phyloP scores from a whole-genome alignment of 2,888 invertebrate species.

The Matsumyia berberina region DNA sequence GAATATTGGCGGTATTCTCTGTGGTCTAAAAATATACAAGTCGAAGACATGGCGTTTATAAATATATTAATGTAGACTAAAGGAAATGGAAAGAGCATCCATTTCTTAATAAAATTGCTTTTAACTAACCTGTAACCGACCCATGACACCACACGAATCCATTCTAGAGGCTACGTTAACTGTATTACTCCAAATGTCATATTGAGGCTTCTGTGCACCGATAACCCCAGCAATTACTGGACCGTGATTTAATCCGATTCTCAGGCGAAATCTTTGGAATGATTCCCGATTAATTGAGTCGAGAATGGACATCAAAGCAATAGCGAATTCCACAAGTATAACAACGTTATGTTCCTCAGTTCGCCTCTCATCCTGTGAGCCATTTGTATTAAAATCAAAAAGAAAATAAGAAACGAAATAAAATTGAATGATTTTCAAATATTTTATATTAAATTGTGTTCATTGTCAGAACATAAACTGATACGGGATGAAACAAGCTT shows the following conservation, averaged over 20 bases:
- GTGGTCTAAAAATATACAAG: conserved; percentile 87
- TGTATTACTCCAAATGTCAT: conserved; percentile 99
- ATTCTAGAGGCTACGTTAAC: conserved; percentile 98
- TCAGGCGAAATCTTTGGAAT: conserved; percentile 96
- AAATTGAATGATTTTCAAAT: too few species aligned
- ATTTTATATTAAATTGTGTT: neutral
- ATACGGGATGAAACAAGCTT: conserved; percentile 45
- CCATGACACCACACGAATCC: conserved; percentile 97
- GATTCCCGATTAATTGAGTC: conserved; percentile 98
- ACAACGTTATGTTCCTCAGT: conserved; percentile 95
- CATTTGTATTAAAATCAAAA: conserved; percentile 52
- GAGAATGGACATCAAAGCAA: conserved; percentile 95
- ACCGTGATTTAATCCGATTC: conserved; percentile 88
- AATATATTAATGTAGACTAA: too few species aligned
- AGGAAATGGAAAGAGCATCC: too few species aligned
- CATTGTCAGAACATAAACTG: neutral
- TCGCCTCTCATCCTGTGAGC: conserved; percentile 88
- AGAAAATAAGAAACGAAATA: conserved; percentile 7
- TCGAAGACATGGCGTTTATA: neutral
- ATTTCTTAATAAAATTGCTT: neutral
- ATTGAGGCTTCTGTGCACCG: conserved; percentile 98
- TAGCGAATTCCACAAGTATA: conserved; percentile 96
- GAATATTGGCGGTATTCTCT: conserved; percentile 91
- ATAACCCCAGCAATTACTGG: conserved; percentile 97
- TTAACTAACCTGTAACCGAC: conserved; percentile 89